Conservation (phyloP, 2,113 vertebrate species). For the Centropristis striata region DNA sequence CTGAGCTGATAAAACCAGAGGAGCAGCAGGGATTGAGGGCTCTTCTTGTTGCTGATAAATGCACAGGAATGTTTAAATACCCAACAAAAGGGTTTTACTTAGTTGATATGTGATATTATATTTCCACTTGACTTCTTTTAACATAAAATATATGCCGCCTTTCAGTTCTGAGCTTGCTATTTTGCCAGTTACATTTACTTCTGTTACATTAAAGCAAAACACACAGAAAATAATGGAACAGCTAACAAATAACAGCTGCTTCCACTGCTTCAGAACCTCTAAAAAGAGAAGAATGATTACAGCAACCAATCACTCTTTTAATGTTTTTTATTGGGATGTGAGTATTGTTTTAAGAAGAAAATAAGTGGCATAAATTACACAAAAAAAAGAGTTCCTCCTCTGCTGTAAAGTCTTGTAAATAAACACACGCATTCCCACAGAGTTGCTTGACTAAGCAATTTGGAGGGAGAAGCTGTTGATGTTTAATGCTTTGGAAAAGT, state of each 20-base stretch:
- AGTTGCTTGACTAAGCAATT: not conserved
- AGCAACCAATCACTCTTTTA: not conserved
- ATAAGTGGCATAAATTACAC: not conserved
- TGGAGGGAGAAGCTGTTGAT: not conserved
- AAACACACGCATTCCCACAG: not conserved
- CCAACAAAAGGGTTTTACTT: not conserved
- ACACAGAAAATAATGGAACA: not conserved
- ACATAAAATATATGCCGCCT: not conserved
- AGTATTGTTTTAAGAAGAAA: not conserved
- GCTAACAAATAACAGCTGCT: not conserved
- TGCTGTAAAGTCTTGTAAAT: not conserved
- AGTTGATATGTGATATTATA: not conserved
- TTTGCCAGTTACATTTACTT: slow-evolving; percentile 2
- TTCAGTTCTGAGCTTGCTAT: not conserved
- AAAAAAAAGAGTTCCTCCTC: not conserved
- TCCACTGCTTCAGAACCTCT: not conserved
- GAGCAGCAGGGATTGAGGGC: not conserved
- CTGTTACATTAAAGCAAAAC: too few relatives aligned
- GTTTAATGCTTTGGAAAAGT: not conserved
- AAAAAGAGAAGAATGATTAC: not conserved
- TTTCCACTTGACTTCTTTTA: not conserved
- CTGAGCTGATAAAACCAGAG: not conserved
- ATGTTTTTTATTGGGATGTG: not conserved
- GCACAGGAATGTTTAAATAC: not conserved
- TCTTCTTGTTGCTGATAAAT: not conserved